These are phyloP conservation scores for Lineus longissimus DNA, from an alignment of 1,140 invertebrate species.

Conservation along the genomic window DNA sequence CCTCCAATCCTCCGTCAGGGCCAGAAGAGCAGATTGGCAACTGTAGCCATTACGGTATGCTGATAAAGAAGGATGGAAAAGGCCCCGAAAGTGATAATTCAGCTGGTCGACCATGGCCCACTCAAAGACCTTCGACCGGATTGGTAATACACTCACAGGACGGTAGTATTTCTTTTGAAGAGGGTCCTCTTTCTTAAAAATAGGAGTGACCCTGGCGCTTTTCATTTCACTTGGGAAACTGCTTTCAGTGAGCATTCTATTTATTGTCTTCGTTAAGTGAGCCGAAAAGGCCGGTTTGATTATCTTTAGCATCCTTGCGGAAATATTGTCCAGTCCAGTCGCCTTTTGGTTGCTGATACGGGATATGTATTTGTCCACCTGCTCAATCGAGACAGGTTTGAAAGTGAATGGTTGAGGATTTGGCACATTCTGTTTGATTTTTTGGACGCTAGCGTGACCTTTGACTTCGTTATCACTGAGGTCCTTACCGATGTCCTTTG, in stretches of 20 bases:
- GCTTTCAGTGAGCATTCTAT: not conserved
- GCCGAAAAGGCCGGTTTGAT: not conserved
- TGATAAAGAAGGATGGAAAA: not conserved
- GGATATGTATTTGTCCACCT: not conserved
- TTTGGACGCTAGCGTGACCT: not conserved
- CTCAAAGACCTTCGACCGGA: conserved; percentile 5
- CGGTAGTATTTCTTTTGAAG: conserved; percentile 7
- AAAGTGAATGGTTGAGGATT: not conserved
- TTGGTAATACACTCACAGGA: conserved; percentile 6
- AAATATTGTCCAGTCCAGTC: conserved; percentile 1
- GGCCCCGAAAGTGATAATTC: not conserved
- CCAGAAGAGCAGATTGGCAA: conserved; percentile 4
- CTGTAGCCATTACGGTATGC: conserved; percentile 5
- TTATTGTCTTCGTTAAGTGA: not conserved
- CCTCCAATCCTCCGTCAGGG: conserved; percentile 10
- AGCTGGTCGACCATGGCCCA: not conserved
- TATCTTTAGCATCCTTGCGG: conserved; percentile 4
- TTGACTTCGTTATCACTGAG: not conserved
- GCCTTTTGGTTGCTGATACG: not conserved
- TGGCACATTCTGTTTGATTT: not conserved
- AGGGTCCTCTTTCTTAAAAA: conserved; percentile 14
- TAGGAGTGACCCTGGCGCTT: conserved; percentile 5
- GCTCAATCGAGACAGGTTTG: not conserved
- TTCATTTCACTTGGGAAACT: not conserved
- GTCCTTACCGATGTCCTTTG: conserved; percentile 9